Percentiles rank a stretch among this genome's conserved stretches.
These are phyloP conservation scores for Sinocyclocheilus grahami DNA, from an alignment of 2,113 vertebrate genomes.

Conservation along the genomic window DNA sequence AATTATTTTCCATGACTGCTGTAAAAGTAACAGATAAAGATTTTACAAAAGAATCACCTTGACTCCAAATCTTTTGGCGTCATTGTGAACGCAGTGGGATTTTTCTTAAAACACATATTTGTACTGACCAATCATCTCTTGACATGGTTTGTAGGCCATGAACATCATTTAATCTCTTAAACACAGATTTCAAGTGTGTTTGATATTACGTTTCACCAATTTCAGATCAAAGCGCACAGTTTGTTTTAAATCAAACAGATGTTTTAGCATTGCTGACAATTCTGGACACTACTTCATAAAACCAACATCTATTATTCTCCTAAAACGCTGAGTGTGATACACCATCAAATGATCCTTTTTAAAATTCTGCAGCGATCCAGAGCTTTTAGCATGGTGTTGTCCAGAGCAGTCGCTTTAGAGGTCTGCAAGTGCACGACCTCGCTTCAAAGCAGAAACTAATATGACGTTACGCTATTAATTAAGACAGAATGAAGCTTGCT, in stretches of 20 bases:
- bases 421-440: constrained; percentile 13
- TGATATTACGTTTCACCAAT: neutral
- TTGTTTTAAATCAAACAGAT: neutral
- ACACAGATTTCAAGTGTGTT: neutral
- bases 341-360: neutral
- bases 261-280: neutral
- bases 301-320: neutral
- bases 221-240: neutral
- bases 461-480: too few species aligned
- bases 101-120: neutral
- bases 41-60: neutral
- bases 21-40: neutral
- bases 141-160: neutral
- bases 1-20: neutral
- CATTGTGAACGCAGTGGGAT: neutral
- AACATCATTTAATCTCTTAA: neutral
- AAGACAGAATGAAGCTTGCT: too few species aligned
- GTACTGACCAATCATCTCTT: neutral
- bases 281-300: neutral
- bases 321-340: neutral
- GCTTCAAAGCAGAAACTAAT: too few species aligned
- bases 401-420: neutral
- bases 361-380: neutral
- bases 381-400: constrained; percentile 44
- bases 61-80: neutral